These are phyloP conservation scores for Phallusia fumigata DNA, from an alignment of 23 tunicate species.

Conservation along the genomic window DNA sequence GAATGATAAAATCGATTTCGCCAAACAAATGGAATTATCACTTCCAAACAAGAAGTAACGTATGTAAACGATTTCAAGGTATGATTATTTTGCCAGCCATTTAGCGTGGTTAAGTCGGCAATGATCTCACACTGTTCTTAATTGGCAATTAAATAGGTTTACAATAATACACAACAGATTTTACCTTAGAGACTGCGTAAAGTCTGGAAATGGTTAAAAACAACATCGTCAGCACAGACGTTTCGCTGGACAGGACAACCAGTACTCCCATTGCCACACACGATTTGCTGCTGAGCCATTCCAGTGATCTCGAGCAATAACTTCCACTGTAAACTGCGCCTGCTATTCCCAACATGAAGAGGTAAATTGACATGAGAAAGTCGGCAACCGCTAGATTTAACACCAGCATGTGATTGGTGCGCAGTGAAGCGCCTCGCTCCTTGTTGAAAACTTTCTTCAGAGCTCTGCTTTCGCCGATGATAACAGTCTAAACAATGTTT, in stretches of 20 bases:
- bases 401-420: slow-evolving; percentile 35
- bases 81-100: no score
- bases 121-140: no score
- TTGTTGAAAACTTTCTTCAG: background rate
- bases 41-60: no score
- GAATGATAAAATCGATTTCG: no score
- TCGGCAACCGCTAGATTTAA: slow-evolving; percentile 56
- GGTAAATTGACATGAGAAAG: slow-evolving; percentile 50
- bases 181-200: slow-evolving; percentile 35
- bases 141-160: no score
- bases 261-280: slow-evolving; percentile 48
- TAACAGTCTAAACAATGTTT: background rate
- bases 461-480: background rate
- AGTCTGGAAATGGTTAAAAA: slow-evolving; percentile 20
- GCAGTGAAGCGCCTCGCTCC: background rate
- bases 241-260: slow-evolving; percentile 62
- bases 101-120: no score
- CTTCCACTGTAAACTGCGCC: slow-evolving; percentile 22
- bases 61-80: no score
- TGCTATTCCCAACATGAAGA: slow-evolving; percentile 39
- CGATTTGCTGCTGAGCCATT: slow-evolving; percentile 28
- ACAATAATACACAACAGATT: no score
- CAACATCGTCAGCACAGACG: slow-evolving; percentile 41
- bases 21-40: no score
- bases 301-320: slow-evolving; percentile 21